Base-by-base conservation (phyloP, 2,113 vertebrate genomes). In the Vulpes vulpes region DNA sequence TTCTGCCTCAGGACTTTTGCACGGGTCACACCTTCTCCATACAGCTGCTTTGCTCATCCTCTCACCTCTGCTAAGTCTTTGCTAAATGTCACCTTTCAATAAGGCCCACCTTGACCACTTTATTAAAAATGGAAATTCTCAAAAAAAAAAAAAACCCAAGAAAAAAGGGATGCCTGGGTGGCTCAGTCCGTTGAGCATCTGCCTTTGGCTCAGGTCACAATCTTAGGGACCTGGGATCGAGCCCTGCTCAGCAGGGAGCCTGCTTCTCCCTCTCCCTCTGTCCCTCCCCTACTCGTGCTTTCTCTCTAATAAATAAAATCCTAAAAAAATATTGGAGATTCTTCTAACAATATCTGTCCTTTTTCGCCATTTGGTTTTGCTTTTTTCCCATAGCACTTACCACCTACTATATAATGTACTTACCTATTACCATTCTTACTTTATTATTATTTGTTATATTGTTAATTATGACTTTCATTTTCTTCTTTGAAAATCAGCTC, bases 1-100 rank as follows among this genome's bases (percentile, higher is more conserved):
- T 93, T 71, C 43, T 53, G 85, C 93, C 93, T 0, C 97, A 76
- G 95, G 53, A 55, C 80, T 74, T 90, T 88, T 60, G 92, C 86
- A 91, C 12, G 4, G 67, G 25, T 32, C 9, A 7, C 1, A 2
- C 35, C 85, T 73, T 12, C 20, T 55, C 12, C 10, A 0, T 16
- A 3, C 0, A 27, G 10, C 38, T 35, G 25, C 60, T n/a, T 14
- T 32, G 43, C 32, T 82, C 65, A 2, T 3, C 10, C 35, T 27
- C n/a, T 73, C 3, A 23, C 8, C 25, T 57, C 27, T 27, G 80
- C 23, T 15, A 19, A 38, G 74, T 15, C 16, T 85, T 64, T 22
- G 62, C 67, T 60, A 65, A 16, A 35, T 5, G 30, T 32, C 22
- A 10, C n/a, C 38, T 92, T 30, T 74, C 38, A 5, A 0, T 4